A percentile compares a stretch with the other conserved stretches of the same genome.
Evolutionary conservation across 2,888 invertebrate genomes (phyloP).

Genomic region (Macrostomum cliftonense): DNA sequence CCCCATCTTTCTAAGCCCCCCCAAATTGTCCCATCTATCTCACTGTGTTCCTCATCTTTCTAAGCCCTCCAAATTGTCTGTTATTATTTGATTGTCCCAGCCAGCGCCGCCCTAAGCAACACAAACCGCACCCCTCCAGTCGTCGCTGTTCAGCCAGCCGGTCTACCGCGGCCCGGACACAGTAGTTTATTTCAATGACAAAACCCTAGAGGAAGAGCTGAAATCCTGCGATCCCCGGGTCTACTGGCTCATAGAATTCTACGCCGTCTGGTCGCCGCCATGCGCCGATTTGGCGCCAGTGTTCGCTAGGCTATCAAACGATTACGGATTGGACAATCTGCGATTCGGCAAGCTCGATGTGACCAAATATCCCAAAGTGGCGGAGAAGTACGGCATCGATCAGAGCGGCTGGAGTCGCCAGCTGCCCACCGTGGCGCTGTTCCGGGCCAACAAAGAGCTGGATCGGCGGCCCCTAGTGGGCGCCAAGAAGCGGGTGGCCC

Average conservation of each 20-base stretch:
- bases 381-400: slow-evolving; percentile 57
- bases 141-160: neutral
- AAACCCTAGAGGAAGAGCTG: slow-evolving; percentile 57
- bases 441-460: slow-evolving; percentile 62
- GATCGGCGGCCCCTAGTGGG: slow-evolving; percentile 63
- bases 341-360: slow-evolving; percentile 91
- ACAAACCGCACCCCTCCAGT: no score
- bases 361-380: slow-evolving; percentile 62
- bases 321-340: slow-evolving; percentile 58
- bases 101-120: no score
- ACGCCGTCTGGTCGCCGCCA: slow-evolving; percentile 87
- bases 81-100: no score
- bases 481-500: slow-evolving; percentile 52
- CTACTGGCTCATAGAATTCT: slow-evolving; percentile 72
- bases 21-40: no score
- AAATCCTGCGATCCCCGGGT: slow-evolving; percentile 48
- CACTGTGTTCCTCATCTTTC: no score
- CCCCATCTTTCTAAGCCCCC: no score
- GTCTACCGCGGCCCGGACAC: slow-evolving; percentile 6
- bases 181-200: slow-evolving; percentile 5
- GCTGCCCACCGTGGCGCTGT: slow-evolving; percentile 69
- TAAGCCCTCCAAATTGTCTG: no score
- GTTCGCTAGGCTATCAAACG: slow-evolving; percentile 64
- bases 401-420: slow-evolving; percentile 77
- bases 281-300: slow-evolving; percentile 79